Base-by-base conservation (phyloP, 1,140 invertebrate species). In the Bradynema listronoti region DNA sequence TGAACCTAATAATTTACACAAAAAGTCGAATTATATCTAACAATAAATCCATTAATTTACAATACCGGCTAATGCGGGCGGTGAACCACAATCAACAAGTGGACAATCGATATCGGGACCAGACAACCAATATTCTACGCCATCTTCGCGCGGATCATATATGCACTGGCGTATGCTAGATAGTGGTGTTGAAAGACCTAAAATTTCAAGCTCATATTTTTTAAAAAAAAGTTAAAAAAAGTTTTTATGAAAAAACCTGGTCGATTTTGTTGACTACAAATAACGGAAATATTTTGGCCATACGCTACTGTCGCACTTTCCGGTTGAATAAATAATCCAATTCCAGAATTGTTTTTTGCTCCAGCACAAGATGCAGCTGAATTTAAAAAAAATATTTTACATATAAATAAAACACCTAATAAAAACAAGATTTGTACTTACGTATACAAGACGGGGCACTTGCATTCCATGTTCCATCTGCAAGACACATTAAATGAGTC, bases 101-200 rank as follows among this genome's bases (percentile, higher is more conserved):
- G 68, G 60, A 50, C 74, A 77, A 41, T 69, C 84, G 2, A 91
- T 90, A 66, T 85, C 82, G 24, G 84, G 81, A 34, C 90, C 90
- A 43, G 89, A 89, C 0, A 95, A 79, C 90, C 90, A 94, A 73
- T 94, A 94, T 69, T 90, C 87, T 2, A 87, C 82, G 72, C 88
- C 89, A 82, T 86, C 86, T 27, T 85, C 85, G 80, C 89, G 89
- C 0, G 91, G 90, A 82, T 94, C 89, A 76, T 91, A 95, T 24
- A 92, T 90, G 80, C 91, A 95, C 78, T 95, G 90, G 56, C 91
- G 84, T 78, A 92, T 91, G 9, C 82, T 80, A 1, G 89, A 85
- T 7, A 88, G 86, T 1, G 86, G 29, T 22, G 55, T 27, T n/a
- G 25, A 57, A 16, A 27, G 39, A 57, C 16, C 39, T 57, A 61